Evolutionary conservation across 1,140 invertebrate species (phyloP).

Genomic region (Brachionus plicatilis): DNA sequence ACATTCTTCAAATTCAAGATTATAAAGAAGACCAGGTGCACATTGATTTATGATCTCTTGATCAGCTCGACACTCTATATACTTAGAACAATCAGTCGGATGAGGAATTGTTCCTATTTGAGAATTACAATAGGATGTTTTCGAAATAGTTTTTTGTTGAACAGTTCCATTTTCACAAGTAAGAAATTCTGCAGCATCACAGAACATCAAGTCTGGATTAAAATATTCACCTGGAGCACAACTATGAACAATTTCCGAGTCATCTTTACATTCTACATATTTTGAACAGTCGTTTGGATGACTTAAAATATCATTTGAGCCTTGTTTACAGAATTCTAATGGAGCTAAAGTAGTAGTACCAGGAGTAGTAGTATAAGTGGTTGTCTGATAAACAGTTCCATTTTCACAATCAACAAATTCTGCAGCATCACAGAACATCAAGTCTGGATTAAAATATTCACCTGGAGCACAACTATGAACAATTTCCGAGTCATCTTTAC

Average conservation of each 20-base stretch:
- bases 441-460: not conserved
- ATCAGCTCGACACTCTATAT: not conserved
- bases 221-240: not conserved
- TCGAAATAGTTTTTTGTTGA: not conserved
- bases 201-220: not conserved
- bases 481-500: not conserved
- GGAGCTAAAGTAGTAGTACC: not conserved
- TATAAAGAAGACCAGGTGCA: not conserved
- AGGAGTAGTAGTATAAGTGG: not conserved
- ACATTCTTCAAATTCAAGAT: not conserved
- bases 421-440: not conserved
- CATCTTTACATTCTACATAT: not conserved
- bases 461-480: not conserved
- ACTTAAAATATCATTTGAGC: not conserved
- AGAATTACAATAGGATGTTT: not conserved
- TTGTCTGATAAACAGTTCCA: not conserved
- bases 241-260: not conserved
- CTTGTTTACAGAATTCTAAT: not conserved
- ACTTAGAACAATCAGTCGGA: constrained; percentile 26
- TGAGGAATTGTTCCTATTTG: not conserved
- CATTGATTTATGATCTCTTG: not conserved
- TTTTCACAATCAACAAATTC: not conserved
- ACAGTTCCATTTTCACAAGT: not conserved
- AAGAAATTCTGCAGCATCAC: not conserved
- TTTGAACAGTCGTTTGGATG: not conserved